Conservation (phyloP, 2,797 vertebrate species). For the Peromyscus melanophrys region DNA sequence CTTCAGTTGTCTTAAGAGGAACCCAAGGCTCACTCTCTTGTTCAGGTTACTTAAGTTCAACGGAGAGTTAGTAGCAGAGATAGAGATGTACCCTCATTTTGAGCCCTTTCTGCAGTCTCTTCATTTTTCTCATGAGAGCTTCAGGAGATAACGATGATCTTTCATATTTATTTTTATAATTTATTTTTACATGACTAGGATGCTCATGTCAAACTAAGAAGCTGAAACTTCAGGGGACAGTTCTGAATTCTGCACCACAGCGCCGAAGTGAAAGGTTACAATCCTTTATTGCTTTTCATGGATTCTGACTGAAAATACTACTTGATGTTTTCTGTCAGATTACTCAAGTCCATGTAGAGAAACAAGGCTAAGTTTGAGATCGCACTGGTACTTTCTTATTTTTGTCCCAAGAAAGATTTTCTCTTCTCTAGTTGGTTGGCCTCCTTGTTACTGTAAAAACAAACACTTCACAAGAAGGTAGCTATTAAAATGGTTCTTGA, state of each 20-base stretch:
- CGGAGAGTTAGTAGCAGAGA: neutral
- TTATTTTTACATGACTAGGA: neutral
- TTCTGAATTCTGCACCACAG: neutral
- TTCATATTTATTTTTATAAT: neutral
- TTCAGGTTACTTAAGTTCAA: conserved; percentile 12
- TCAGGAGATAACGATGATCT: neutral
- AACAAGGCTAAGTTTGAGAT: conserved; percentile 43
- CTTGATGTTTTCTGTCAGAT: conserved; percentile 19
- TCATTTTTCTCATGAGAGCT: neutral
- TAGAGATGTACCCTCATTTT: neutral
- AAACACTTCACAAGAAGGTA: conserved; percentile 46
- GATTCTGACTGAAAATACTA: conserved; percentile 35
- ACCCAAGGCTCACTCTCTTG: neutral
- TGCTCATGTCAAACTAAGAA: conserved; percentile 18
- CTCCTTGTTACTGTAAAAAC: conserved; percentile 55
- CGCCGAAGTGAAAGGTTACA: neutral
- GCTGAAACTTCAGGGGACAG: neutral
- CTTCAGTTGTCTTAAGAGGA: neutral
- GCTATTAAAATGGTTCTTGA: conserved; percentile 19
- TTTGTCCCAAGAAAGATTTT: conserved; percentile 32
- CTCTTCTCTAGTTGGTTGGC: neutral
- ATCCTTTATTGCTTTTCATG: conserved; percentile 13
- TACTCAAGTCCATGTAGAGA: neutral
- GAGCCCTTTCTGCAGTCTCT: neutral
- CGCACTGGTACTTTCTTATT: conserved; percentile 49